These are phyloP conservation scores for Percopsis omiscomaycus DNA, from an alignment of 2,797 vertebrate genomes.

Conservation along the genomic window DNA sequence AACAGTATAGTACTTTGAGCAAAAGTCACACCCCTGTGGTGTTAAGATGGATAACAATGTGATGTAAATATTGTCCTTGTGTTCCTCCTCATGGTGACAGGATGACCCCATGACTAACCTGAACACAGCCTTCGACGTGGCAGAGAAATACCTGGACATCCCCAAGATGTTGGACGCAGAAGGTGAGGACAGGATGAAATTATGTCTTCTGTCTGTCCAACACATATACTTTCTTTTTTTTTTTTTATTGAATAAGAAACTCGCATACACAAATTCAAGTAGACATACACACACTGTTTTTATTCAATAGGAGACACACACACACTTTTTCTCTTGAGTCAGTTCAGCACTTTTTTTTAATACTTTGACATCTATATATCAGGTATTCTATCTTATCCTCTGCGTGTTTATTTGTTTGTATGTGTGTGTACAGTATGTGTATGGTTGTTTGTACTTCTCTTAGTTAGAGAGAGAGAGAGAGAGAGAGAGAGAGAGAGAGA, in stretches of 20 bases:
- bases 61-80: background rate
- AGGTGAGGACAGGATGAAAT: conserved; percentile 74
- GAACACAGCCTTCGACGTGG: conserved; percentile 94
- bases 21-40: too few species aligned
- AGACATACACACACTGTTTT: background rate
- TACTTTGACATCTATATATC: conserved; percentile 7
- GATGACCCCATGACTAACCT: conserved; percentile 94
- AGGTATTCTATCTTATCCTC: background rate
- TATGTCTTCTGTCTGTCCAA: background rate
- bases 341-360: too few species aligned
- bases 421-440: background rate
- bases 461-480: background rate
- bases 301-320: background rate
- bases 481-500: conserved; percentile 4
- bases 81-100: conserved; percentile 58
- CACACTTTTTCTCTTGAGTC: conserved; percentile 12
- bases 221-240: background rate
- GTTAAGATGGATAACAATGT: background rate
- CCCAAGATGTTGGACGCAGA: conserved; percentile 97
- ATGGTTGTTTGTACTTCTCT: background rate
- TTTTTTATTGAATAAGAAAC: too few species aligned
- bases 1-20: too few species aligned
- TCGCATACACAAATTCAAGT: background rate
- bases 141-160: conserved; percentile 93
- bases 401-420: background rate